Conservation (phyloP, 2,888 invertebrate genomes). For the Himalopsyche anomala region DNA sequence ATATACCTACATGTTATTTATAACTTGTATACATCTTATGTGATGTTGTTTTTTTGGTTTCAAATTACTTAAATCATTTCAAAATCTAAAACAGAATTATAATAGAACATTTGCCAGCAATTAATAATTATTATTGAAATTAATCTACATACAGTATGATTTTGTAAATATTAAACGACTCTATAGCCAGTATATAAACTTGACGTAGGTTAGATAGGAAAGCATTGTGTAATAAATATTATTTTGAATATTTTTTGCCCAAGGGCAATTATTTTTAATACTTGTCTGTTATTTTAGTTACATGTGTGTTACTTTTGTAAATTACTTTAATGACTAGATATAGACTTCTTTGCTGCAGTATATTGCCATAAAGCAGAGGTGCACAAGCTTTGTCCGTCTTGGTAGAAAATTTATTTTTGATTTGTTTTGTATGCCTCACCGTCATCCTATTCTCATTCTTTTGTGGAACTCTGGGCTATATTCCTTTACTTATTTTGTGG, state of each 20-base stretch:
- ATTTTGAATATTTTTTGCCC: not conserved
- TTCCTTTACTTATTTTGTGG: too few species aligned
- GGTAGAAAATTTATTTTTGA: too few species aligned
- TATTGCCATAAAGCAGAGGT: slow-evolving; percentile 32
- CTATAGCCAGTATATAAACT: slow-evolving; percentile 32
- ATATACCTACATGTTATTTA: too few species aligned
- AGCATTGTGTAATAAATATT: slow-evolving; percentile 1
- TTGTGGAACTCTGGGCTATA: too few species aligned
- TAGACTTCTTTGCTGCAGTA: slow-evolving; percentile 14
- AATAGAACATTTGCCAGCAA: too few species aligned
- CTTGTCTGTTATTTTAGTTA: slow-evolving; percentile 12
- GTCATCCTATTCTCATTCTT: too few species aligned
- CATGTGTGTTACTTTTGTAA: slow-evolving; percentile 19
- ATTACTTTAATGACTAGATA: slow-evolving; percentile 15
- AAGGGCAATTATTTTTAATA: not conserved
- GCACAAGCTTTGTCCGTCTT: not conserved
- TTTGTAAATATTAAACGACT: slow-evolving; percentile 29
- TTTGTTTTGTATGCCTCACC: too few species aligned
- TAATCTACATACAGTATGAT: not conserved
- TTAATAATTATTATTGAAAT: too few species aligned
- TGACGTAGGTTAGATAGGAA: slow-evolving; percentile 31
- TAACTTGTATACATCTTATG: too few species aligned
- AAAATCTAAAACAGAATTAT: too few species aligned
- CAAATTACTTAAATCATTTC: too few species aligned
- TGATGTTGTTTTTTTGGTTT: too few species aligned